Conservation (phyloP, 2,888 invertebrate genomes). For the Sphaerophoria taeniata region DNA sequence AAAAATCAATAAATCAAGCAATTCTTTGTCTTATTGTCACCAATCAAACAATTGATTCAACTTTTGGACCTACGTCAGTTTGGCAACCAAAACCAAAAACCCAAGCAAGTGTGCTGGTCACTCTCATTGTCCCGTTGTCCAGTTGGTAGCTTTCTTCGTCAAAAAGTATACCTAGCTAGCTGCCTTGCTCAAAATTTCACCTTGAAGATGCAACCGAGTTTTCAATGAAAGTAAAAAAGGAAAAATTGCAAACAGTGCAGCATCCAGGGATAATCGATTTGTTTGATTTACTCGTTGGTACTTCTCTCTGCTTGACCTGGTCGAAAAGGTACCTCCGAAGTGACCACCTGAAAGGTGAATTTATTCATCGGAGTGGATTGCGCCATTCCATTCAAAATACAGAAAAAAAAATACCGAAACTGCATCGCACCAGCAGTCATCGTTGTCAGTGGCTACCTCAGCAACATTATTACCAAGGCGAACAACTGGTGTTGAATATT, state of each 20-base stretch:
- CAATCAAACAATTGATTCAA: slow-evolving; percentile 16
- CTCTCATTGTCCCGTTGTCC: slow-evolving; percentile 47
- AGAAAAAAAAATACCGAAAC: slow-evolving; percentile 2
- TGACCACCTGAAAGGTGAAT: slow-evolving; percentile 56
- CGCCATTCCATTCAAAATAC: slow-evolving; percentile 33
- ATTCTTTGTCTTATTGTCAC: slow-evolving; percentile 20
- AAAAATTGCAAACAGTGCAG: slow-evolving; percentile 26
- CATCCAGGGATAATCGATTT: slow-evolving; percentile 56
- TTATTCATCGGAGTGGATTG: slow-evolving; percentile 40
- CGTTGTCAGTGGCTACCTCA: slow-evolving; percentile 38
- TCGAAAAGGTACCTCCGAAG: not conserved
- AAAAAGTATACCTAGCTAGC: not conserved
- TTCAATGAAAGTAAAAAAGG: slow-evolving; percentile 53
- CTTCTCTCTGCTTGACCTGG: slow-evolving; percentile 15
- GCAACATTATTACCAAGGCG: slow-evolving; percentile 54
- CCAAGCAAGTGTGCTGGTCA: slow-evolving; percentile 45
- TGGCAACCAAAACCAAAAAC: not conserved
- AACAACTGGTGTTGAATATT: slow-evolving; percentile 33
- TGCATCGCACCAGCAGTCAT: slow-evolving; percentile 17
- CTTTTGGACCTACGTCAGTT: slow-evolving; percentile 29
- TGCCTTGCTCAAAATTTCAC: slow-evolving; percentile 20
- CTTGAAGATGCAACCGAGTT: slow-evolving; percentile 52
- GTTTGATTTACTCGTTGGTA: slow-evolving; percentile 30
- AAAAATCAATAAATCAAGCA: slow-evolving; percentile 43
- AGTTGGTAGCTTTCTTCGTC: not conserved